Conservation (phyloP, 1,140 invertebrate genomes). For the Drosophila sp. region DNA sequence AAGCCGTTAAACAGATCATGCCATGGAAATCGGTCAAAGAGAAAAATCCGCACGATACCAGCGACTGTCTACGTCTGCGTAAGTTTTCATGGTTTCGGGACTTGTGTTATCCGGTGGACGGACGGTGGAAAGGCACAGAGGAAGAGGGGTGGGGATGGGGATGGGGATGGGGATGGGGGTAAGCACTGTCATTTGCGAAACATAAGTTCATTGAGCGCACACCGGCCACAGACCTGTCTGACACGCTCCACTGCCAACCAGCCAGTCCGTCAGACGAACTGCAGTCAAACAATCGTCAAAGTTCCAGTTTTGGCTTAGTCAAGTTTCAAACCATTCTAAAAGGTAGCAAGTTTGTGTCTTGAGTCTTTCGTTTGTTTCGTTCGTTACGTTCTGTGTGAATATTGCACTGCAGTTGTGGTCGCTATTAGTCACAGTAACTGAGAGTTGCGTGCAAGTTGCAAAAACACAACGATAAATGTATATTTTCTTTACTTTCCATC, state of each 20-base stretch:
- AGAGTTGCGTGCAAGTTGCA: constrained; percentile 28
- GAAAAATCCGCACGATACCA: constrained; percentile 74
- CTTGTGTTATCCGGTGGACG: neutral
- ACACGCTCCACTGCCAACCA: constrained; percentile 61
- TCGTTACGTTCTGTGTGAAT: constrained; percentile 1
- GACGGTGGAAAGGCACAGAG: too few relatives aligned
- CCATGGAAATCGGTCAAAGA: constrained; percentile 80
- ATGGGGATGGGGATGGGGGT: neutral
- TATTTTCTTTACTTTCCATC: neutral
- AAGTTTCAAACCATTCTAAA: constrained; percentile 24
- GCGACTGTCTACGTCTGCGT: constrained; percentile 28
- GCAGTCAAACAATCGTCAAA: constrained; percentile 21
- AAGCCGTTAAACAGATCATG: constrained; percentile 82
- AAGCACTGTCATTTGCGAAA: constrained; percentile 66
- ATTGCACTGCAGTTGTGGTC: neutral
- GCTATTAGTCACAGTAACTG: constrained; percentile 15
- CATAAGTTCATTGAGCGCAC: constrained; percentile 76
- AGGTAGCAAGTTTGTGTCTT: constrained; percentile 43
- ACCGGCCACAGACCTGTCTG: constrained; percentile 45
- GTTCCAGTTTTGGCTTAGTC: constrained; percentile 27
- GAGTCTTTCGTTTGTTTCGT: constrained; percentile 59
- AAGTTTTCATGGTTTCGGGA: too few relatives aligned
- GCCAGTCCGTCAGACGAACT: constrained; percentile 8
- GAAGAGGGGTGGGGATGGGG: constrained; percentile 1
- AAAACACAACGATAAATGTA: constrained; percentile 13